Conservation (phyloP, 2,797 vertebrate species). For the Poeciliopsis turneri region DNA sequence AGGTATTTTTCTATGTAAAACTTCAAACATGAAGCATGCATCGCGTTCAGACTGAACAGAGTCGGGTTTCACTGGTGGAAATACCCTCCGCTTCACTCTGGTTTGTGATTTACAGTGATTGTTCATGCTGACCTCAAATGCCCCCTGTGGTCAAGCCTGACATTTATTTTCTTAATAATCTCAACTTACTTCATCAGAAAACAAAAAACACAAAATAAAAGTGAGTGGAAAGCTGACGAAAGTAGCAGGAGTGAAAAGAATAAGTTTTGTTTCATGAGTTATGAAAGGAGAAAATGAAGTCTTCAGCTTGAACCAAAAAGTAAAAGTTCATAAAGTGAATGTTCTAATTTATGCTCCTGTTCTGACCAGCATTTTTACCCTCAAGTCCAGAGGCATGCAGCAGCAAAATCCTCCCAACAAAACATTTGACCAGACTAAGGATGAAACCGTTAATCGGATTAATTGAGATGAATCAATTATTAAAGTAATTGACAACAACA, state of each 20-base stretch:
- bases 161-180: constrained; percentile 14
- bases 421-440: not conserved
- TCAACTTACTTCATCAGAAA: constrained; percentile 12
- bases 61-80: constrained; percentile 24
- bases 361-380: not conserved
- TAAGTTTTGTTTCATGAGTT: not conserved
- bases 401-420: not conserved
- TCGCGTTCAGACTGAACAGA: constrained; percentile 33
- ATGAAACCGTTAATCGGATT: no score
- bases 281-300: not conserved
- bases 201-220: not conserved
- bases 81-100: constrained; percentile 4
- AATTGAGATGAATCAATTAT: no score
- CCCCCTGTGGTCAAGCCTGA: not conserved
- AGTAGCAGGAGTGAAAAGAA: not conserved
- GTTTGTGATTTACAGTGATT: constrained; percentile 15
- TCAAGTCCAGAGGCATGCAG: not conserved
- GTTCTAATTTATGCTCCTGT: not conserved
- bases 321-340: not conserved
- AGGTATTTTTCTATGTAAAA: constrained; percentile 63
- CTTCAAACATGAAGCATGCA: constrained; percentile 55
- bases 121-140: constrained; percentile 14
- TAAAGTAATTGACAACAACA: no score
- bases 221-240: not conserved
- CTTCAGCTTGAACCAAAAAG: not conserved